Conservation (phyloP, 2,113 vertebrate species). For the Ophthalmolycus amberensis region DNA sequence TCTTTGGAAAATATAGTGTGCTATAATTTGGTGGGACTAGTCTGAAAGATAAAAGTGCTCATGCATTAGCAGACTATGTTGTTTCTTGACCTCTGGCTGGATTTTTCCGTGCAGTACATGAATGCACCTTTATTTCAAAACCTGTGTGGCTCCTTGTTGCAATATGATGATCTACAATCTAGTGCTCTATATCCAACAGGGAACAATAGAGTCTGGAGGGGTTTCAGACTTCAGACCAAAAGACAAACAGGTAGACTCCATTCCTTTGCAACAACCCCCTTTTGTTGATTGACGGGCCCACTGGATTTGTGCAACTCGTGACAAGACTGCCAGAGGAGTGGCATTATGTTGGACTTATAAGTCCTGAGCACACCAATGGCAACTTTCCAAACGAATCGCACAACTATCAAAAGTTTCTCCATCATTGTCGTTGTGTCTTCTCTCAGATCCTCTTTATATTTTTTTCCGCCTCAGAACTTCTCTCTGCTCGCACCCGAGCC, state of each 20-base stretch:
- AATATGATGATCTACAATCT: slow-evolving; percentile 55
- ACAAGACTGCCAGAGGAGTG: slow-evolving; percentile 76
- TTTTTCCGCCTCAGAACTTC: slow-evolving; percentile 85
- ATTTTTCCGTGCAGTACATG: slow-evolving; percentile 8
- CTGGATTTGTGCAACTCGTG: slow-evolving; percentile 74
- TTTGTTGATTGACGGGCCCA: slow-evolving; percentile 77
- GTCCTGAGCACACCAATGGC: slow-evolving; percentile 68
- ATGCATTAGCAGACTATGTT: not conserved
- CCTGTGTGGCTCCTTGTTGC: slow-evolving; percentile 21
- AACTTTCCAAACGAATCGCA: slow-evolving; percentile 82
- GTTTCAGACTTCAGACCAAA: slow-evolving; percentile 49
- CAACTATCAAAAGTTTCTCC: slow-evolving; percentile 87
- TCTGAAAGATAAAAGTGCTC: slow-evolving; percentile 28
- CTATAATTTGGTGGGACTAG: slow-evolving; percentile 7
- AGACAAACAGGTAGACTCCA: slow-evolving; percentile 73
- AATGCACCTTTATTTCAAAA: slow-evolving; percentile 34
- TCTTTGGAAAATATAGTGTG: not conserved
- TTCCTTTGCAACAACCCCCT: slow-evolving; percentile 68
- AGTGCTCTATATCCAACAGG: slow-evolving; percentile 22
- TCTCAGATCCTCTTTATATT: slow-evolving; percentile 77
- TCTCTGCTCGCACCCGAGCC: slow-evolving; percentile 80
- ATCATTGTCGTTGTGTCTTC: slow-evolving; percentile 81
- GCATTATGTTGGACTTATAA: slow-evolving; percentile 78
- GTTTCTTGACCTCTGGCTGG: not conserved
- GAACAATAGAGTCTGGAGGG: slow-evolving; percentile 44